Conservation (phyloP, 2,888 invertebrate genomes). For the Lasioglossum morio region DNA sequence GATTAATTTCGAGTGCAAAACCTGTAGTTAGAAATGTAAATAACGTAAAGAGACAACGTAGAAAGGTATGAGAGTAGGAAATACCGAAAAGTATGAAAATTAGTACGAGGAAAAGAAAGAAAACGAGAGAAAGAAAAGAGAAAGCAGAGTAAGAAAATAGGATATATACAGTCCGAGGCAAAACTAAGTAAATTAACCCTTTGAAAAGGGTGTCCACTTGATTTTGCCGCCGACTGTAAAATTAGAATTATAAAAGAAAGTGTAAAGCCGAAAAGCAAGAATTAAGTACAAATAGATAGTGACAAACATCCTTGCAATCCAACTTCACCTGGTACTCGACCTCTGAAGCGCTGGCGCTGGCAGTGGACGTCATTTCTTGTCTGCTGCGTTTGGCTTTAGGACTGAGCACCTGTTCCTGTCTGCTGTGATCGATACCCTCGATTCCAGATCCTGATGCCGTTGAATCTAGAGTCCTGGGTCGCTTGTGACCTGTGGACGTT, state of each 20-base stretch:
- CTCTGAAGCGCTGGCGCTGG: slow-evolving; percentile 81
- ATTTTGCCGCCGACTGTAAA: neutral
- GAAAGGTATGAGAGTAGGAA: neutral
- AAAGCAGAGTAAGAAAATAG: neutral
- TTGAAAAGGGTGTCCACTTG: neutral
- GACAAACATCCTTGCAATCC: neutral
- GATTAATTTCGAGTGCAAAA: neutral
- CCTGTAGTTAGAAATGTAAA: neutral
- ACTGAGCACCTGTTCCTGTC: slow-evolving; percentile 79
- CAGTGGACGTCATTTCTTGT: slow-evolving; percentile 77
- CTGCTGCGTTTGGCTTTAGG: slow-evolving; percentile 80
- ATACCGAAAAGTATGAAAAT: neutral
- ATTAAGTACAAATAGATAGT: neutral
- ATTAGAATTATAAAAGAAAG: neutral
- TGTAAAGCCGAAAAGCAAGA: slow-evolving; percentile 6
- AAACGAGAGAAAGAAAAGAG: neutral
- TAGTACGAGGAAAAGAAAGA: too few relatives aligned
- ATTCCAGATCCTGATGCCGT: slow-evolving; percentile 78
- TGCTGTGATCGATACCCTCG: slow-evolving; percentile 78
- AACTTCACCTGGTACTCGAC: slow-evolving; percentile 82
- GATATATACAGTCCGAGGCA: too few relatives aligned
- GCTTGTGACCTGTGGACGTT: slow-evolving; percentile 86
- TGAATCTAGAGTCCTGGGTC: slow-evolving; percentile 85
- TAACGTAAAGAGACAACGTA: neutral
- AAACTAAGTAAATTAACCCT: neutral